Percentiles rank a stretch among this genome's conserved stretches.
phyloP scores from a whole-genome alignment of 2,797 vertebrate genomes.

The Sebastes aleutianus region DNA sequence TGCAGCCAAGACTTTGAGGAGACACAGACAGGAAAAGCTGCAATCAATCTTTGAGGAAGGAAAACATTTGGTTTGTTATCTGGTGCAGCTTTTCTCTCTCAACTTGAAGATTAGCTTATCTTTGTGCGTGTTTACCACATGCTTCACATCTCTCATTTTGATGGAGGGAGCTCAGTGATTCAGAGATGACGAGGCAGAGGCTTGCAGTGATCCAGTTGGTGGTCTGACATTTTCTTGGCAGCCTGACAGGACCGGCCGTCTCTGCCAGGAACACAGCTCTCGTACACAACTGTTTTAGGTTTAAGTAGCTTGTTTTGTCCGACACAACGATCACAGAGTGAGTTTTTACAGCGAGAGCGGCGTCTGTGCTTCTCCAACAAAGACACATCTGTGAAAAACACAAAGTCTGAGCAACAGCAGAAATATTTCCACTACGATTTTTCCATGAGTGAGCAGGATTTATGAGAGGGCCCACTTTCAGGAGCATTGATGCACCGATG shows the following conservation, averaged over 20 bases:
- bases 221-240: conserved; percentile 53
- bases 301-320: conserved; percentile 15
- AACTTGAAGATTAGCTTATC: not conserved
- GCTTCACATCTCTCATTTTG: not conserved
- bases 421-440: conserved; percentile 62
- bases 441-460: conserved; percentile 51
- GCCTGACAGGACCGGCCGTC: not conserved
- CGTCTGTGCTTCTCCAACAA: not conserved
- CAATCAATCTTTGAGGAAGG: conserved; percentile 28
- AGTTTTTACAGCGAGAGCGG: not conserved
- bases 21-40: conserved; percentile 31
- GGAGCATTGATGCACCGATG: conserved; percentile 4
- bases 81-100: not conserved
- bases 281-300: not conserved
- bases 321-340: not conserved
- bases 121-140: not conserved
- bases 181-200: conserved; percentile 33
- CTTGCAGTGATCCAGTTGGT: conserved; percentile 11
- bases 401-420: conserved; percentile 33
- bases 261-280: conserved; percentile 1
- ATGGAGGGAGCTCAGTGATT: conserved; percentile 16
- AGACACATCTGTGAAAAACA: conserved; percentile 33
- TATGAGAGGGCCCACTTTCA: conserved; percentile 28
- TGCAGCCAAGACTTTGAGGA: conserved; percentile 18
- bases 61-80: conserved; percentile 29